Percentiles rank a stretch among this genome's conserved stretches.
phyloP scores from a whole-genome alignment of 2,113 vertebrate species.

The Mustela nigripes region DNA sequence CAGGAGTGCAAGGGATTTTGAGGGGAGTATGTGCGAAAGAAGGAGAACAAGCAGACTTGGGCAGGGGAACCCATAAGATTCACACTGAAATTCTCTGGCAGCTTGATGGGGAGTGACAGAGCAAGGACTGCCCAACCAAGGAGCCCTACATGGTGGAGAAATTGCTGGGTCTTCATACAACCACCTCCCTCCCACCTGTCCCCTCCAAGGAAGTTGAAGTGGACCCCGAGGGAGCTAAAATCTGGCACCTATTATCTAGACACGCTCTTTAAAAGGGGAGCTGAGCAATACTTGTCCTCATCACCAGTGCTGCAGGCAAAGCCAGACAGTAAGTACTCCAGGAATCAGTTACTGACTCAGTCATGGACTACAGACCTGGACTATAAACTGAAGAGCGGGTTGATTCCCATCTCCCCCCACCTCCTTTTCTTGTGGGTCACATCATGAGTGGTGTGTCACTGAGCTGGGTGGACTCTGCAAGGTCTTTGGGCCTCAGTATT shows the following conservation, averaged over 20 bases:
- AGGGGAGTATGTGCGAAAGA: neutral
- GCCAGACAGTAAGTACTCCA: neutral
- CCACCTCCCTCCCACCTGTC: neutral
- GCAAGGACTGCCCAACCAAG: neutral
- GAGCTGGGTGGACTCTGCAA: neutral
- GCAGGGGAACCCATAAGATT: neutral
- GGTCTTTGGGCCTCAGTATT: neutral
- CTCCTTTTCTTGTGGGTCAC: neutral
- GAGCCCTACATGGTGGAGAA: neutral
- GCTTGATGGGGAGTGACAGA: no score
- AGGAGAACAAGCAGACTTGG: neutral
- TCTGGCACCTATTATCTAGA: no score
- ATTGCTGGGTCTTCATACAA: accelerated
- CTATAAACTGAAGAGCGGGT: neutral
- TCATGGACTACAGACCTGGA: neutral
- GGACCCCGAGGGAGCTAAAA: neutral
- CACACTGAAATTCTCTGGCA: neutral
- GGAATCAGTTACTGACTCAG: neutral
- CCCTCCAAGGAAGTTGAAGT: neutral
- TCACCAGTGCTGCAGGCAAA: neutral
- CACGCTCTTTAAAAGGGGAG: neutral
- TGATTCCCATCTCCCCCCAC: neutral
- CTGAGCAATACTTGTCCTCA: neutral
- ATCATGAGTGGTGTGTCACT: neutral
- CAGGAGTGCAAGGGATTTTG: neutral